A percentile compares a stretch with the other conserved stretches of the same genome.
Evolutionary conservation across 2,797 vertebrate genomes (phyloP).

Genomic region (Spea hammondii): DNA sequence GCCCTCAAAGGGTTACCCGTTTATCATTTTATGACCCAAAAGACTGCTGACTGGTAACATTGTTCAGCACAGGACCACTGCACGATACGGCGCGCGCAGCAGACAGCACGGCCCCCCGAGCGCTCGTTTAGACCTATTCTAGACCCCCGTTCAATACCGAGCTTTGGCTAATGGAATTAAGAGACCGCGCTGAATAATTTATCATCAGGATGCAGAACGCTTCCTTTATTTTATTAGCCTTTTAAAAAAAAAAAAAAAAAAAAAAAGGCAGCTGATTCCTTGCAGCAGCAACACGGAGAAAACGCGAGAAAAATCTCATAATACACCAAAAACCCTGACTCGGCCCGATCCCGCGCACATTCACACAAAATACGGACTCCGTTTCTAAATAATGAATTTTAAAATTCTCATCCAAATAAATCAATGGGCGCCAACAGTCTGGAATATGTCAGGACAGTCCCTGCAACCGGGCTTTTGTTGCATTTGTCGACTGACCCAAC

Average conservation of each 20-base stretch:
- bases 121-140: conserved; percentile 25
- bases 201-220: conserved; percentile 24
- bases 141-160: conserved; percentile 32
- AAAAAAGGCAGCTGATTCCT: no score
- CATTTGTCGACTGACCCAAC: no score
- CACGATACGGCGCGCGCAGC: not conserved
- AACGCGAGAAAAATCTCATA: no score
- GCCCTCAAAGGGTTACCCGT: not conserved
- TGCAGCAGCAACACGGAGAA: no score
- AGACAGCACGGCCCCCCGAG: conserved; percentile 24
- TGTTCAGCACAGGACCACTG: conserved; percentile 15
- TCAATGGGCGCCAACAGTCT: no score
- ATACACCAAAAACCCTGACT: no score
- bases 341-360: no score
- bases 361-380: no score
- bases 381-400: no score
- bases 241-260: not conserved
- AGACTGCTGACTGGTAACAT: not conserved
- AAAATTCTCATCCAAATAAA: no score
- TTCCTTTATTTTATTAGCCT: conserved; percentile 33
- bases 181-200: conserved; percentile 43
- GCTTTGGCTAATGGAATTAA: conserved; percentile 42
- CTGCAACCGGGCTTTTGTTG: not conserved
- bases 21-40: not conserved
- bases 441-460: not conserved